Evolutionary conservation across 2,888 invertebrate genomes (phyloP).

Genomic region (Polyploca ridens): DNA sequence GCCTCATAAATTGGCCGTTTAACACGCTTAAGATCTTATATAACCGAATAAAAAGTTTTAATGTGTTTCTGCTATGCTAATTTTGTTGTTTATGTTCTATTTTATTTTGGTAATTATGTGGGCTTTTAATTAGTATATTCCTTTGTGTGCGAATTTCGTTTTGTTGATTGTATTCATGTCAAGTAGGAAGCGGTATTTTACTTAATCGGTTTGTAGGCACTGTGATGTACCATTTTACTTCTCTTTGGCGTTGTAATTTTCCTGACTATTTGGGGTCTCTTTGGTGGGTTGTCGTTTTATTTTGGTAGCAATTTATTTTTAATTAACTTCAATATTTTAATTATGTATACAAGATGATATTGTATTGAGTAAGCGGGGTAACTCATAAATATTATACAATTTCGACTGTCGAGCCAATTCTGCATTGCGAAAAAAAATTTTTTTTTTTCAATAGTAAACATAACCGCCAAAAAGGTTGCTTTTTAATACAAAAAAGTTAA

Average conservation of each 20-base stretch:
- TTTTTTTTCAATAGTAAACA: too few species aligned
- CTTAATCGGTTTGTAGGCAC: background rate
- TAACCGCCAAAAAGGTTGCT: too few species aligned
- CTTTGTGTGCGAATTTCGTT: background rate
- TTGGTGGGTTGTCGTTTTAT: background rate
- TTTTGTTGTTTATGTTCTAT: constrained; percentile 6
- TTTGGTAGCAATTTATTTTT: too few species aligned
- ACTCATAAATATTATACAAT: too few species aligned
- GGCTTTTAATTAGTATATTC: background rate
- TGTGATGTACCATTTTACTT: background rate
- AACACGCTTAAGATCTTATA: constrained; percentile 33
- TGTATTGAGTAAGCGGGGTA: too few species aligned
- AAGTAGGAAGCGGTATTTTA: background rate
- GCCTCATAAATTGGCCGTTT: constrained; percentile 47
- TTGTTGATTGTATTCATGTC: background rate
- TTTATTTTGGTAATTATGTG: constrained; percentile 8
- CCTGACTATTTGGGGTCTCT: background rate
- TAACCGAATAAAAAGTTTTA: constrained; percentile 19
- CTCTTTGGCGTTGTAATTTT: background rate
- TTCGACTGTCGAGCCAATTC: too few species aligned
- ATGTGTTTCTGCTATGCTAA: constrained; percentile 16
- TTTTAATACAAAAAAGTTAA: too few species aligned
- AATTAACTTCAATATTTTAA: too few species aligned
- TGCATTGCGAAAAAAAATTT: too few species aligned
- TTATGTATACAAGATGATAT: too few species aligned